These are phyloP conservation scores for Andricus quercusramuli DNA, from an alignment of 2,888 invertebrate genomes.

Conservation along the genomic window DNA sequence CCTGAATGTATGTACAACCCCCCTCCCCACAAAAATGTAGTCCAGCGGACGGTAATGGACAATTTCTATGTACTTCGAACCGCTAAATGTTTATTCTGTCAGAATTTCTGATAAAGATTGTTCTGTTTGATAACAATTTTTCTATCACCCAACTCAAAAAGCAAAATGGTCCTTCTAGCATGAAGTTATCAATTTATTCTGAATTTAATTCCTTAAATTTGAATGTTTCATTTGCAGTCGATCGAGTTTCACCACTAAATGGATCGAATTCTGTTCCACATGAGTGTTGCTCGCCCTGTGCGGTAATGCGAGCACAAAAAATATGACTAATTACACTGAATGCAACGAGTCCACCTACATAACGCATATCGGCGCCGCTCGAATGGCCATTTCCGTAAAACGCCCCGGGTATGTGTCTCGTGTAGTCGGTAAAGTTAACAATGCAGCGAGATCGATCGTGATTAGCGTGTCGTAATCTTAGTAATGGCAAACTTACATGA, in stretches of 20 bases:
- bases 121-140: too few species aligned
- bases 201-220: too few species aligned
- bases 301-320: constrained; percentile 32
- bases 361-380: constrained; percentile 41
- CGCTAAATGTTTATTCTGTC: too few species aligned
- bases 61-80: too few species aligned
- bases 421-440: constrained; percentile 48
- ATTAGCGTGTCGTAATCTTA: constrained; percentile 45
- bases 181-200: too few species aligned
- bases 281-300: constrained; percentile 3
- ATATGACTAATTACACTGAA: constrained; percentile 49
- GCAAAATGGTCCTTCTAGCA: too few species aligned
- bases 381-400: constrained; percentile 38
- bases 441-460: constrained; percentile 50
- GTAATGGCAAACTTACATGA: constrained; percentile 36
- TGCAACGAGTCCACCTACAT: constrained; percentile 47
- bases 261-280: not conserved
- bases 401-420: constrained; percentile 42
- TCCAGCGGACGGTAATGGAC: too few species aligned
- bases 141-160: too few species aligned
- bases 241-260: not conserved
- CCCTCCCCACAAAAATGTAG: too few species aligned
- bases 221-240: not conserved
- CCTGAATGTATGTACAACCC: too few species aligned
- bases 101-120: too few species aligned